Evolutionary conservation across 2,113 vertebrate genomes (phyloP), one percentile per base, ranked within the genome.

Genomic region (Pterocles gutturalis): DNA sequence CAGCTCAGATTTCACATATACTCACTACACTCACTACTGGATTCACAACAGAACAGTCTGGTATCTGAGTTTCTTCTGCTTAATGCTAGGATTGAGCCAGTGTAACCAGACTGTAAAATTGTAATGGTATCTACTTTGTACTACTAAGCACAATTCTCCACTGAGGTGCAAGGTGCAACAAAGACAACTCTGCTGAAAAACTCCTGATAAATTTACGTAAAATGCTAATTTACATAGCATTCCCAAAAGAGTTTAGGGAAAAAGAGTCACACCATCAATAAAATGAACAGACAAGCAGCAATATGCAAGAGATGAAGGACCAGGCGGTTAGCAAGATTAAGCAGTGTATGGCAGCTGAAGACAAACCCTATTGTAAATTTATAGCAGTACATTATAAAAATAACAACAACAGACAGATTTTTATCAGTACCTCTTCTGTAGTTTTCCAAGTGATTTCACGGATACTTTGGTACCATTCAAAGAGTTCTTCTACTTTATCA

Each of bases 391-490:
- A 13, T 24, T 60, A 64, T 31, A 61, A 69, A 93, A 84, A 53
- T 41, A 41, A 7, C 14, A 94, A 31, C 26, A 60, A 36, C 1
- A 1, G 10, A 65, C 0, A 22, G 7, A 38, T 51, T 69, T 77
- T 34, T n/a, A 72, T 25, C 41, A 62, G 64, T 92, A 98, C 98
- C 98, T 98, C 97, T 94, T 98, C 98, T 36, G 95, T 93, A 7
- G 98, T 98, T 95, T 98, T 99, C 98, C 99, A 99, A 10, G 99
- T 99, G 91, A 99, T 99, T 95, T 99, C 97, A 94, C 99, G 99
- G 64, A 98, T 98, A 87, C 99, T 98, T 95, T 99, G 97, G 94
- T 99, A 99, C 99, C 99, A 99, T 45, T 99, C 98, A 16, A 99
- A 99, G 57, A 99, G 97, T 77, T 99, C 99, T 91, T 99, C 99